Base-by-base conservation (phyloP, 1,140 invertebrate genomes). In the Coenobita brevimanus region DNA sequence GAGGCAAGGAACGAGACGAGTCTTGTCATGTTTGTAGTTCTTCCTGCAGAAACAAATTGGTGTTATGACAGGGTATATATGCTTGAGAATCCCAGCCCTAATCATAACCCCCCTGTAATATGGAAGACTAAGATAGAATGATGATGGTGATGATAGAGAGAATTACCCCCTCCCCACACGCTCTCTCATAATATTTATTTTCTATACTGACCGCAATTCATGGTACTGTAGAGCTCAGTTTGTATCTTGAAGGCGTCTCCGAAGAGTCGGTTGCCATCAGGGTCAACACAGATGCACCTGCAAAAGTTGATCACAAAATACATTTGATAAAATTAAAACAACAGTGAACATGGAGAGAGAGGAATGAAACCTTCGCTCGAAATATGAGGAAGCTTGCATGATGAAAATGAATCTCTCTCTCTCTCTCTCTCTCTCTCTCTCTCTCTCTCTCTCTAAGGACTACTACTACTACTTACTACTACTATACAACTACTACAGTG, bases 191-290 rank as follows among this genome's bases (percentile, higher is more conserved):
- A n/a, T n/a, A n/a, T n/a, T n/a, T n/a, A n/a, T n/a, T n/a, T n/a
- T n/a, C n/a, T n/a, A n/a, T n/a, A 87, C 89, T 89, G 43, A 89
- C 89, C 82, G 54, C 89, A 89, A 57, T 89, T 89, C 83, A 89
- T 89, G 67, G 71, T 82, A 0, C 82, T 71, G 69, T 36, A 89
- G 13, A 89, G 83, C 1, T 87, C 79, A 4, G 64, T 41, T 38
- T 89, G 83, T 1, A 67, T 69, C 2, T 54, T 38, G 73, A 82
- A 89, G 27, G 83, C 89, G 4, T 27, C 41, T 10, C 89, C 89
- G 15, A 78, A 85, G 13, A 89, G 24, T 2, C 79, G 60, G 38
- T 81, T 69, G 1, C 89, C 83, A 0, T 62, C 33, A 4, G 83
- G 76, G 62, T 89, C 79, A 13, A 89, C 83, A 46, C 89, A 89